Evolutionary conservation across 1,140 invertebrate genomes (phyloP).

Genomic region (Vanessa tameamea): DNA sequence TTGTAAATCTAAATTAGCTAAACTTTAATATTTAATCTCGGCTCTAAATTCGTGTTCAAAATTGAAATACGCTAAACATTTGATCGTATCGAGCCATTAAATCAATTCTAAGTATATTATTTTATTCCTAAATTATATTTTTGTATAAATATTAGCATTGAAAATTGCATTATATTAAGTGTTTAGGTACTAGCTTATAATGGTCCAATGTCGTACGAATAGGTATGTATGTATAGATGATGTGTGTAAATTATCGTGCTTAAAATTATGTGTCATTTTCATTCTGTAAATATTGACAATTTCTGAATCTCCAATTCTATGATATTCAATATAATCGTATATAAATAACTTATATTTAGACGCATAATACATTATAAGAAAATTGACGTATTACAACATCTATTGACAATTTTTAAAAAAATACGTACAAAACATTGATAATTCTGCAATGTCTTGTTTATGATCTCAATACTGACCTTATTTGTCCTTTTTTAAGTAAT

Average conservation of each 20-base stretch:
- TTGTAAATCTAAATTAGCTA: constrained; percentile 45
- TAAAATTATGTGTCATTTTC: constrained; percentile 36
- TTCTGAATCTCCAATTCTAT: constrained; percentile 44
- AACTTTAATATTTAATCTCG: constrained; percentile 45
- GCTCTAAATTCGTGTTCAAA: constrained; percentile 63
- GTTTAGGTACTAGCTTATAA: constrained; percentile 64
- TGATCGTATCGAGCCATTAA: constrained; percentile 37
- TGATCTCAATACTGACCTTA: constrained; percentile 20
- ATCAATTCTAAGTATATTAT: constrained; percentile 45
- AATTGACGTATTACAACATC: neutral
- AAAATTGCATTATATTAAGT: constrained; percentile 61
- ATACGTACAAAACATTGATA: constrained; percentile 16
- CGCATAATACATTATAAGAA: neutral
- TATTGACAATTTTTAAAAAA: constrained; percentile 16
- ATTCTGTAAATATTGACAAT: constrained; percentile 49
- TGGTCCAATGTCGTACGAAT: constrained; percentile 62
- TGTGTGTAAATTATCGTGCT: constrained; percentile 45
- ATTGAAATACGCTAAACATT: constrained; percentile 50
- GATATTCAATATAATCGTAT: constrained; percentile 24
- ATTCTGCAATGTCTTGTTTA: constrained; percentile 16
- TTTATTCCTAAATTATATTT: constrained; percentile 74
- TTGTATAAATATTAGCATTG: constrained; percentile 74
- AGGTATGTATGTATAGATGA: constrained; percentile 44
- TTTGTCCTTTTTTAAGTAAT: constrained; percentile 7
- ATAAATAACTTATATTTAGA: constrained; percentile 9